Evolutionary conservation across 2,113 vertebrate genomes (phyloP), one percentile per base, ranked within the genome.

Genomic region (Tricholaema leucomelas): DNA sequence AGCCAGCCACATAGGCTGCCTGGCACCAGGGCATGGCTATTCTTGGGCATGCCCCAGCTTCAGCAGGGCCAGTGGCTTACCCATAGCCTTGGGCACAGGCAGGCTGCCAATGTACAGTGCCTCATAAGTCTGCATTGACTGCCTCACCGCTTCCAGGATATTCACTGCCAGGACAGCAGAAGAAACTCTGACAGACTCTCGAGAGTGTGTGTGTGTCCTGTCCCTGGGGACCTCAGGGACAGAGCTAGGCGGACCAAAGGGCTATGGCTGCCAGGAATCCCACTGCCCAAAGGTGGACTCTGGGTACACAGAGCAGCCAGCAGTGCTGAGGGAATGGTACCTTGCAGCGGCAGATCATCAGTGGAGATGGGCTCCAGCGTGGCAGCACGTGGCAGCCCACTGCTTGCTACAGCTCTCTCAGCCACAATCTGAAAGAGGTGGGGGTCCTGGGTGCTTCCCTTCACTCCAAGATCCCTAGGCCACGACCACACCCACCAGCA

Each of bases 81-180:
- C 99, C 98, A 99, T 99, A 59, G 99, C 98, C 94, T 98, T 98
- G 91, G 97, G 98, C 93, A 99, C 98, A 0, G 99, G 98, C 85
- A 99, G 96, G 91, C 97, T 98, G 52, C 99, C 99, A 2, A 99
- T 96, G 88, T 99, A 99, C 74, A 98, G 97, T 15, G 98, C 98
- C 56, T 99, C 97, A 11, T 98, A 99, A 92, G 98, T 99, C 96
- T 99, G 98, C 79, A 98, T 97, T 24, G 98, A 98, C 88, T 98
- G 97, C 72, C 98, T 97, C 91, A 98, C 98, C 0, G 99, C 97
- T 66, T 99, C 98, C 93, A 98, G 94, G 86, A 99, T 97, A 56
- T 98, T 98, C 94, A 98, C 99, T 99, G 96, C 90, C 96, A 85
- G 87, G 21, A 95, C 12, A 88, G 28, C 36, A 95, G 74, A 74